phyloP scores from a whole-genome alignment of 2,797 vertebrate genomes.

The Caiman crocodilus region DNA sequence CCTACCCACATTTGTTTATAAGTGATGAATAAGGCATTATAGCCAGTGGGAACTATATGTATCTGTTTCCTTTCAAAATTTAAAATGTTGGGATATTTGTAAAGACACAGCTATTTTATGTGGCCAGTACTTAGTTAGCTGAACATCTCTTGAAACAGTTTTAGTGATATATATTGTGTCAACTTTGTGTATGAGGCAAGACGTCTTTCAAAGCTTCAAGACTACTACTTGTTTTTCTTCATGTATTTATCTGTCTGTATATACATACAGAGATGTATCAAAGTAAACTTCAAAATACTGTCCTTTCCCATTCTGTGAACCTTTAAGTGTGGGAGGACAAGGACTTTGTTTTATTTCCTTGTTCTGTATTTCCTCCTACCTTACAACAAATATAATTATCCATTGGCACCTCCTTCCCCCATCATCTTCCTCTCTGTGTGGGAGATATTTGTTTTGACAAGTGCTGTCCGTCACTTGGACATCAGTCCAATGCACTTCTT shows the following conservation, averaged over 20 bases:
- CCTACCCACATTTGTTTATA: too few species aligned
- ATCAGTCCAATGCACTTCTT: conserved; percentile 28
- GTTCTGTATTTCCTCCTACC: not conserved
- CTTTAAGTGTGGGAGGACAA: not conserved
- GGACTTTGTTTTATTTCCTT: conserved; percentile 4
- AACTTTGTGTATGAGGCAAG: not conserved
- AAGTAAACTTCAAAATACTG: not conserved
- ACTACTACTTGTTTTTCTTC: not conserved
- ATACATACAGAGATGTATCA: too few species aligned
- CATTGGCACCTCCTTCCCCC: not conserved
- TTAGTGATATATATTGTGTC: not conserved
- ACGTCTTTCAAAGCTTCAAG: not conserved
- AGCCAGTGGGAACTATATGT: not conserved
- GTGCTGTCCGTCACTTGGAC: not conserved
- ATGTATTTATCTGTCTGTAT: not conserved
- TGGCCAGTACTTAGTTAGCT: too few species aligned
- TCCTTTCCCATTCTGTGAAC: not conserved
- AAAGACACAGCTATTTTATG: not conserved
- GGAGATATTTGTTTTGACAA: conserved; percentile 41
- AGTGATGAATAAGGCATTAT: not conserved
- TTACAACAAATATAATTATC: not conserved
- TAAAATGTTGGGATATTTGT: not conserved
- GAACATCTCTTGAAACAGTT: not conserved
- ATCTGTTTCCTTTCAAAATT: not conserved
- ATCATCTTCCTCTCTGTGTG: not conserved